phyloP scores from a whole-genome alignment of 1,140 invertebrate genomes.

The Whitmania pigra region DNA sequence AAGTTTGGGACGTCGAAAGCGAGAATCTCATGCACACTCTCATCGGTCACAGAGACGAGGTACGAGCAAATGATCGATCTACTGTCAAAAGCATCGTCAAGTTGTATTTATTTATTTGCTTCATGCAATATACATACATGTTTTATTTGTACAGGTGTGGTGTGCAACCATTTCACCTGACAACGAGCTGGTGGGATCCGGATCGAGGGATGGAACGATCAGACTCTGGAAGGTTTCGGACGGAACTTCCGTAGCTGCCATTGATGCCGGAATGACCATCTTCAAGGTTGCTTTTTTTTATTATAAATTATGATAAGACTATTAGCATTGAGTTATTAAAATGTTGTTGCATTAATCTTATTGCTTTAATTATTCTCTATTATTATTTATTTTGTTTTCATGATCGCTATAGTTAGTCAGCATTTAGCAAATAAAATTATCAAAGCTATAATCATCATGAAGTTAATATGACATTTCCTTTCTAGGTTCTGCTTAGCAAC shows the following conservation, averaged over 20 bases:
- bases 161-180: slow-evolving; percentile 38
- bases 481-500: slow-evolving; percentile 30
- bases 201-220: slow-evolving; percentile 40
- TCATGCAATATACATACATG: not conserved
- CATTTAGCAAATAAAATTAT: not conserved
- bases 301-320: not conserved
- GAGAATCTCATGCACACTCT: slow-evolving; percentile 37
- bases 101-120: not conserved
- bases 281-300: slow-evolving; percentile 36
- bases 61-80: slow-evolving; percentile 16
- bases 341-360: not conserved
- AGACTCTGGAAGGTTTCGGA: slow-evolving; percentile 38
- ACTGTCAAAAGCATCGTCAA: too few relatives aligned
- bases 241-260: slow-evolving; percentile 36
- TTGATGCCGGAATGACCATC: slow-evolving; percentile 40
- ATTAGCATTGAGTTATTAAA: too few relatives aligned
- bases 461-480: not conserved
- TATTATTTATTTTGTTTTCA: not conserved
- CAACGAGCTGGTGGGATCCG: slow-evolving; percentile 40
- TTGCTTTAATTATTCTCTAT: not conserved
- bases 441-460: not conserved
- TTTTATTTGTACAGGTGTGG: slow-evolving; percentile 34
- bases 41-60: slow-evolving; percentile 39
- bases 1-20: slow-evolving; percentile 38
- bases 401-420: not conserved